phyloP scores from a whole-genome alignment of 2,113 vertebrate species.

The Hyla sarda region DNA sequence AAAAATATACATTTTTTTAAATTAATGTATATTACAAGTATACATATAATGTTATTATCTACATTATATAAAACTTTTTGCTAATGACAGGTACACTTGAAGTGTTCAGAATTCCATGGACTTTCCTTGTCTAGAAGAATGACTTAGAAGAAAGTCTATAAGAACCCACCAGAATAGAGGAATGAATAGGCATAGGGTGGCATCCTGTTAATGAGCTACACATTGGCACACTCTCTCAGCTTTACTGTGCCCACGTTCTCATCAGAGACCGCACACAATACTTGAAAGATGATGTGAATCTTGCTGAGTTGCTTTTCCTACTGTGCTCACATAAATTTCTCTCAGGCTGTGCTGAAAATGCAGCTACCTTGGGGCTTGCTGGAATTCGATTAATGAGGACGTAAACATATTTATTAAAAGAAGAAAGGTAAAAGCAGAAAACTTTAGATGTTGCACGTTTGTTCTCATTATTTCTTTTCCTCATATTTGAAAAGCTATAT shows the following conservation, averaged over 20 bases:
- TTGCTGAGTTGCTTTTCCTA: slow-evolving; percentile 35
- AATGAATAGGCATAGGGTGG: background rate
- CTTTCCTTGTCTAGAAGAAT: background rate
- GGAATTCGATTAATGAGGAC: background rate
- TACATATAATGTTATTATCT: too few species aligned
- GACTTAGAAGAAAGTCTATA: background rate
- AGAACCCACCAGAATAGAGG: background rate
- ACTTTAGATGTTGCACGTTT: too few species aligned
- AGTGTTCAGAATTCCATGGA: too few species aligned
- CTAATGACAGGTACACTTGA: too few species aligned
- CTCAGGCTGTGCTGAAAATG: background rate
- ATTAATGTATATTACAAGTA: too few species aligned
- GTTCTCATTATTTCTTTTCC: background rate
- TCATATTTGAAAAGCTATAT: too few species aligned
- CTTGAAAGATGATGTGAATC: slow-evolving; percentile 33
- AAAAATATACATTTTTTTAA: too few species aligned
- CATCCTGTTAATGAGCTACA: background rate
- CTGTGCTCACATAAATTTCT: slow-evolving; percentile 19
- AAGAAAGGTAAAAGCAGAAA: background rate
- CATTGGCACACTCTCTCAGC: background rate
- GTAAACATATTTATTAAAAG: background rate
- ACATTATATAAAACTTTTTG: too few species aligned
- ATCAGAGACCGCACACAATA: background rate
- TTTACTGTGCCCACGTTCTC: background rate
- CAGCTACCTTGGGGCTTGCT: background rate